Evolutionary conservation across 1,140 invertebrate species (phyloP).

Genomic region (Goniozus legneri): DNA sequence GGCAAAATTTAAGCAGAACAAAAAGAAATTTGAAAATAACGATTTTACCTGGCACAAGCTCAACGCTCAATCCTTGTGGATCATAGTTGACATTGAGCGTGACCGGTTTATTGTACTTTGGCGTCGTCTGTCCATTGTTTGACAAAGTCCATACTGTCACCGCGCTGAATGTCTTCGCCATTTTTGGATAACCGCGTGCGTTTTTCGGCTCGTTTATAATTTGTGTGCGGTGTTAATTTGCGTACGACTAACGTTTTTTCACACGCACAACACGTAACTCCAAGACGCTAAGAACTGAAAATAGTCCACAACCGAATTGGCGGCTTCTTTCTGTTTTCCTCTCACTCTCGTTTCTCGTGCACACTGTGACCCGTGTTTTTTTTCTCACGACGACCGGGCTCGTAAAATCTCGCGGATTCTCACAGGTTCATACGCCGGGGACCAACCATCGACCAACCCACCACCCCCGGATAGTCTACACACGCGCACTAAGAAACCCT

Average conservation of each 20-base stretch:
- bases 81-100: slow-evolving; percentile 71
- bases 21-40: slow-evolving; percentile 11
- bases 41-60: slow-evolving; percentile 60
- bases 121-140: slow-evolving; percentile 63
- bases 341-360: background rate
- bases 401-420: slow-evolving; percentile 18
- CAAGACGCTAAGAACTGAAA: too few species aligned
- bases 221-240: background rate
- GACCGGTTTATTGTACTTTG: slow-evolving; percentile 67
- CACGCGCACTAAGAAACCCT: slow-evolving; percentile 24
- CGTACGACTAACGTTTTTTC: background rate
- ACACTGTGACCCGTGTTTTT: background rate
- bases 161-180: slow-evolving; percentile 68
- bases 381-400: background rate
- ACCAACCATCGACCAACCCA: slow-evolving; percentile 35
- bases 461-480: slow-evolving; percentile 32
- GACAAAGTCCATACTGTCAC: slow-evolving; percentile 67
- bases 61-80: slow-evolving; percentile 70
- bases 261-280: too few species aligned
- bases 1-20: slow-evolving; percentile 11
- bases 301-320: too few species aligned
- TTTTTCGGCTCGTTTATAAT: slow-evolving; percentile 32
- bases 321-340: background rate
- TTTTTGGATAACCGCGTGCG: slow-evolving; percentile 57
- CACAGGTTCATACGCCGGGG: slow-evolving; percentile 24